Percentiles rank a stretch among this genome's conserved stretches.
Conservation (phyloP, 2,113 vertebrate species). For the Takifugu flavidus region DNA sequence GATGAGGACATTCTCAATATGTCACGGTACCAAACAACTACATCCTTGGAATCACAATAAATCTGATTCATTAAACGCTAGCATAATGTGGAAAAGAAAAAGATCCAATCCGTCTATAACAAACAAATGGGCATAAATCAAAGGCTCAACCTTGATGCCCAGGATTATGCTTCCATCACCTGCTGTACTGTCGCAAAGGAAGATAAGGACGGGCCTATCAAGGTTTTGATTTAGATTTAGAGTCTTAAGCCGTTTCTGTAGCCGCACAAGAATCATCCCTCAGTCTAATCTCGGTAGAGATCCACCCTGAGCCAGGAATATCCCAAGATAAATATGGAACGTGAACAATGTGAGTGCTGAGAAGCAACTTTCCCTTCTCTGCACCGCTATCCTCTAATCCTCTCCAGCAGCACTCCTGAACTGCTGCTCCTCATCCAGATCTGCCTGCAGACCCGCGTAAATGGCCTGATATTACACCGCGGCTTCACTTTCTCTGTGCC, state of each 20-base stretch:
- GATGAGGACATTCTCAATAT: conserved; percentile 5
- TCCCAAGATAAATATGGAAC: conserved; percentile 80
- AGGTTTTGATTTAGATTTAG: conserved; percentile 67
- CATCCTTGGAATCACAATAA: conserved; percentile 2
- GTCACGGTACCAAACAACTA: conserved; percentile 2
- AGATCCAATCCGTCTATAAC: conserved; percentile 14
- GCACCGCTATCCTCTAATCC: conserved; percentile 71
- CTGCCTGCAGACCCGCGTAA: conserved; percentile 55
- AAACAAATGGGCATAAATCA: conserved; percentile 20
- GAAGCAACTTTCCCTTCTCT: conserved; percentile 71
- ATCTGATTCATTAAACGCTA: conserved; percentile 10
- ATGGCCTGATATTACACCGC: conserved; percentile 58
- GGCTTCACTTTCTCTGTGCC: conserved; percentile 38
- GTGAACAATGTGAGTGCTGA: conserved; percentile 79
- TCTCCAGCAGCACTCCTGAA: conserved; percentile 70
- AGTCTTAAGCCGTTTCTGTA: conserved; percentile 71
- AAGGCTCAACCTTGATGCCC: conserved; percentile 39
- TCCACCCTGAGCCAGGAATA: conserved; percentile 77
- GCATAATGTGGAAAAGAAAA: not conserved
- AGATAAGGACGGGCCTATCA: conserved; percentile 49
- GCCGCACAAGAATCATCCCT: conserved; percentile 69
- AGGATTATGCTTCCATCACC: conserved; percentile 51
- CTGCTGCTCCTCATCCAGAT: conserved; percentile 67
- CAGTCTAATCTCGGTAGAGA: conserved; percentile 77
- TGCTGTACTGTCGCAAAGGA: conserved; percentile 32